phyloP scores from a whole-genome alignment of 1,140 invertebrate species.

The Hylaeus volcanicus region DNA sequence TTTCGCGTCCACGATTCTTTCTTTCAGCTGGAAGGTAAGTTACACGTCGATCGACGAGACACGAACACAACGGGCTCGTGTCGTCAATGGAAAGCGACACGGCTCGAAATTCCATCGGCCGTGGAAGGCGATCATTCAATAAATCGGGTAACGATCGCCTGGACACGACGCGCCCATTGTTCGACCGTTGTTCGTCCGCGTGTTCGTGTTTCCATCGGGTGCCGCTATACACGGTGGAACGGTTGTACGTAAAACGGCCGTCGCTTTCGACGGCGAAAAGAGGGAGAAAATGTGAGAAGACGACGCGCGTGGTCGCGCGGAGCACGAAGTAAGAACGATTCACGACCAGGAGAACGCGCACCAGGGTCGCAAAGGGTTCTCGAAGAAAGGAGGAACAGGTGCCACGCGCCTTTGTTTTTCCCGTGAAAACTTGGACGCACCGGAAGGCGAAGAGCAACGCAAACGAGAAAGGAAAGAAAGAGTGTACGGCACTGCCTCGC shows the following conservation, averaged over 20 bases:
- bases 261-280: background rate
- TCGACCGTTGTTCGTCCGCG: background rate
- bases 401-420: background rate
- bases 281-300: background rate
- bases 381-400: background rate
- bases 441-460: background rate
- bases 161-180: background rate
- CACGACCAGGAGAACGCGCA: background rate
- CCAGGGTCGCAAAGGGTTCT: background rate
- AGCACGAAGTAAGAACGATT: slow-evolving; percentile 52
- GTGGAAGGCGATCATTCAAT: background rate
- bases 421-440: background rate
- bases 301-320: slow-evolving; percentile 10
- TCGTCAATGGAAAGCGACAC: slow-evolving; percentile 1
- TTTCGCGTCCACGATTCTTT: slow-evolving; percentile 36
- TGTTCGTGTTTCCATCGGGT: background rate
- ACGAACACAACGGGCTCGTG: background rate
- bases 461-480: background rate
- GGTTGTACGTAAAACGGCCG: background rate
- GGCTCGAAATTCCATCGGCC: background rate
- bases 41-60: slow-evolving; percentile 22
- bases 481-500: too few species aligned
- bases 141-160: background rate
- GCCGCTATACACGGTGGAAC: too few species aligned
- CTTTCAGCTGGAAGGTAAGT: slow-evolving; percentile 77